Evolutionary conservation across 2,113 vertebrate species (phyloP).

Genomic region (Otus sunia): DNA sequence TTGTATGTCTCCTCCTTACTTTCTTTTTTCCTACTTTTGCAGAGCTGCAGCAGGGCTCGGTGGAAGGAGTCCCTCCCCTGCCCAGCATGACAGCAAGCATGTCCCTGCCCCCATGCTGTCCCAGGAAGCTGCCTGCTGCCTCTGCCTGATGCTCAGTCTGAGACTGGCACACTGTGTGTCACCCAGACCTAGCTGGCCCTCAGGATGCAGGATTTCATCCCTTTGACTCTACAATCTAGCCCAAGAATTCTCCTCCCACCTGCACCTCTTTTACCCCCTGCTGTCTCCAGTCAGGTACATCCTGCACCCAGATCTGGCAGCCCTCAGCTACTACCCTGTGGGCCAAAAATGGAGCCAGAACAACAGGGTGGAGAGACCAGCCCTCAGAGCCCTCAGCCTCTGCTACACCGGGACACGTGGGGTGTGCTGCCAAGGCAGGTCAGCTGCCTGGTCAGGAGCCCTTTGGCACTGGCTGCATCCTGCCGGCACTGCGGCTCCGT

Average conservation of each 20-base stretch:
- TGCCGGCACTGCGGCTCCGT: neutral
- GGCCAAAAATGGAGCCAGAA: neutral
- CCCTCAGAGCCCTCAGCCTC: neutral
- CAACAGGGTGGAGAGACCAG: too few species aligned
- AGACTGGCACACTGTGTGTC: neutral
- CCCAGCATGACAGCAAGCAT: neutral
- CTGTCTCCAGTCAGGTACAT: neutral
- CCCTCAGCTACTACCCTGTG: neutral
- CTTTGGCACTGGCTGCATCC: neutral
- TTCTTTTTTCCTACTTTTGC: neutral
- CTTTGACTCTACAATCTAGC: neutral
- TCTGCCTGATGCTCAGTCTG: neutral
- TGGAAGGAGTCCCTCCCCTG: neutral
- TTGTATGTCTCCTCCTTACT: neutral
- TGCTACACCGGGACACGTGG: rapidly evolving
- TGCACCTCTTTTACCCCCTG: rapidly evolving
- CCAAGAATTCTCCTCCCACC: neutral
- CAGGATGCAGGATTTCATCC: neutral
- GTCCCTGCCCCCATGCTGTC: neutral
- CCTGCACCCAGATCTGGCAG: neutral
- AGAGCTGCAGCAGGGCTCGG: neutral
- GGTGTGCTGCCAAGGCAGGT: neutral
- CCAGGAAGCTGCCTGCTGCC: neutral
- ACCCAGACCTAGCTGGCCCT: neutral
- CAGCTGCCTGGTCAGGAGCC: neutral